phyloP scores from a whole-genome alignment of 2,888 invertebrate genomes.

The Zele albiditarsus region DNA sequence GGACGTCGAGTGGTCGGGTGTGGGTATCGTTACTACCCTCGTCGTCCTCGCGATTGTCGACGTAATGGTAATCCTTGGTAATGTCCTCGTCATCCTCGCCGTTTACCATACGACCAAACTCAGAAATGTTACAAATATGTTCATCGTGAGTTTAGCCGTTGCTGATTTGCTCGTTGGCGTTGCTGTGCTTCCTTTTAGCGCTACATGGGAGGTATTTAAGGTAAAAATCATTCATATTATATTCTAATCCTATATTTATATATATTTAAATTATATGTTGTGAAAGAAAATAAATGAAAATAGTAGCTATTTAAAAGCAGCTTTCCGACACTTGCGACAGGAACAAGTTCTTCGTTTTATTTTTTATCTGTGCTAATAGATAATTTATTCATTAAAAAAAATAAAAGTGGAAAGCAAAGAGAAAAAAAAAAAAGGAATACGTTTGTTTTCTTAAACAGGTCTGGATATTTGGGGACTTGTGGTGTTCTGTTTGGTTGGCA shows the following conservation, averaged over 20 bases:
- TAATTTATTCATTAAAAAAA: slow-evolving; percentile 6
- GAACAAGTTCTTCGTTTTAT: no score
- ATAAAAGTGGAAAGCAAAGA: slow-evolving; percentile 4
- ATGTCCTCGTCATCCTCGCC: slow-evolving; percentile 93
- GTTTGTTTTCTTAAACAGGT: slow-evolving; percentile 76
- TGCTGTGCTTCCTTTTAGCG: slow-evolving; percentile 95
- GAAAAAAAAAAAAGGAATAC: background rate
- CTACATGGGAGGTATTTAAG: slow-evolving; percentile 94
- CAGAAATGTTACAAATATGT: slow-evolving; percentile 95
- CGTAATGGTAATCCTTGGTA: slow-evolving; percentile 91
- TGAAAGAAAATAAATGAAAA: no score
- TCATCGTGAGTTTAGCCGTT: slow-evolving; percentile 96
- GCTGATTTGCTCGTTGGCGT: slow-evolving; percentile 97
- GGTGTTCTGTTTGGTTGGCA: slow-evolving; percentile 98
- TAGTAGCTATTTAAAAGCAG: no score
- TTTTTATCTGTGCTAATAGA: no score
- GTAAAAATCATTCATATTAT: slow-evolving; percentile 72
- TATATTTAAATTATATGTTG: no score
- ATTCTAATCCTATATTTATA: background rate
- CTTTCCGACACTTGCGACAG: no score
- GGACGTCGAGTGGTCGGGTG: slow-evolving; percentile 88
- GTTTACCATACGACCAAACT: slow-evolving; percentile 93
- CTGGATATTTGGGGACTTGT: slow-evolving; percentile 97
- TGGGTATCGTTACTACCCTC: slow-evolving; percentile 83
- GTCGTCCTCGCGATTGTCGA: slow-evolving; percentile 88